A percentile compares a stretch with the other conserved stretches of the same genome.
phyloP scores from a whole-genome alignment of 2,113 vertebrate genomes.

The Emydura subglobosa region DNA sequence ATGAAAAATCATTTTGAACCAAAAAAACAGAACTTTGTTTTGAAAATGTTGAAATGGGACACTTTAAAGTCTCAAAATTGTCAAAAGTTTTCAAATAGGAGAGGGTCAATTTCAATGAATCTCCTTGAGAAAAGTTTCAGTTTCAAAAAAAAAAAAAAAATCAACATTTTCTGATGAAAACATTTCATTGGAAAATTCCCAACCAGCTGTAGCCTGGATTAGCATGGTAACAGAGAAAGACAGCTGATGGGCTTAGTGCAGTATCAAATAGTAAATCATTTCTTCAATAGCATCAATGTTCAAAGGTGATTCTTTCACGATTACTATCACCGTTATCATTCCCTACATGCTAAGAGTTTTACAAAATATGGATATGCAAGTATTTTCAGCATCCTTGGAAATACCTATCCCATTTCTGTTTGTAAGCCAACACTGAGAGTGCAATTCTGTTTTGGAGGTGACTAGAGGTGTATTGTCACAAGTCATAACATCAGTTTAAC shows the following conservation, averaged over 20 bases:
- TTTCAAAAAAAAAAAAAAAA: neutral
- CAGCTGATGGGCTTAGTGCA: neutral
- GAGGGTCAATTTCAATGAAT: neutral
- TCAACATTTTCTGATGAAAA: neutral
- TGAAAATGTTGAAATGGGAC: neutral
- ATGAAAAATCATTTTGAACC: neutral
- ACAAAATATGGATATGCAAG: neutral
- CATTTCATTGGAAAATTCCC: neutral
- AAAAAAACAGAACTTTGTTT: neutral
- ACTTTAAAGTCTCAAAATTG: neutral
- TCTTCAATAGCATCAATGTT: neutral
- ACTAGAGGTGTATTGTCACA: neutral
- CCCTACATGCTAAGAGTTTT: neutral
- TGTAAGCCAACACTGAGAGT: neutral
- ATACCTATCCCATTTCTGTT: neutral
- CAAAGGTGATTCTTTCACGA: neutral
- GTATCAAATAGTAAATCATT: neutral
- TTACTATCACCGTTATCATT: neutral
- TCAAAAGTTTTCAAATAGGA: neutral
- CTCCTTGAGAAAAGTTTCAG: neutral
- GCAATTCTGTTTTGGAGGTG: neutral
- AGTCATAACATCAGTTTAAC: neutral
- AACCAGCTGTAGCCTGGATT: neutral
- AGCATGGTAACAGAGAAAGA: neutral
- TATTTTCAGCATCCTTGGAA: neutral